A percentile compares a stretch with the other conserved stretches of the same genome.
Conservation (phyloP, 2,797 vertebrate species). For the Siniperca obscura region DNA sequence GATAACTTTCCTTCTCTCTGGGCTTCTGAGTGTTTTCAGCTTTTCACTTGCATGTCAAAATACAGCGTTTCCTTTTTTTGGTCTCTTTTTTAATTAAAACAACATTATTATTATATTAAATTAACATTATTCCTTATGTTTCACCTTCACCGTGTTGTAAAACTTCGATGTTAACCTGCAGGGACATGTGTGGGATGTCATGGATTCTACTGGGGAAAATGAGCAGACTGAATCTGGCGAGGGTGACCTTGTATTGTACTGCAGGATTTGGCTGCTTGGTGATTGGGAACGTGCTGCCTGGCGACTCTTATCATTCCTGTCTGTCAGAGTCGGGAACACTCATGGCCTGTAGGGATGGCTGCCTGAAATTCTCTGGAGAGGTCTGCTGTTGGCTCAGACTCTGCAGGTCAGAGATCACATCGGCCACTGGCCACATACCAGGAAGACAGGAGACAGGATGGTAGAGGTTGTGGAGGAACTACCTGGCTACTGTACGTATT, state of each 20-base stretch:
- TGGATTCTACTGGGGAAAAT: slow-evolving; percentile 12
- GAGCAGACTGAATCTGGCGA: slow-evolving; percentile 5
- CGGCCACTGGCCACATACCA: slow-evolving; percentile 39
- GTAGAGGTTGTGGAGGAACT: not conserved
- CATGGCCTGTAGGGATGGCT: slow-evolving; percentile 66
- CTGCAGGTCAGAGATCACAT: slow-evolving; percentile 60
- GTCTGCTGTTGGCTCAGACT: slow-evolving; percentile 63
- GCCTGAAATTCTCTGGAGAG: slow-evolving; percentile 72
- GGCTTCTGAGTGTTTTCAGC: slow-evolving; percentile 29
- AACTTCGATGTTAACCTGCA: slow-evolving; percentile 7
- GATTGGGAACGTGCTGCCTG: slow-evolving; percentile 67
- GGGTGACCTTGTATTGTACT: slow-evolving; percentile 62
- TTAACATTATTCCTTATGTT: not conserved
- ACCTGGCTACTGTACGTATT: not conserved
- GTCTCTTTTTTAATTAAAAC: not conserved
- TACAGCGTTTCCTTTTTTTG: not conserved
- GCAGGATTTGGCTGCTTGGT: slow-evolving; percentile 59
- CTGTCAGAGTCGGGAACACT: slow-evolving; percentile 74
- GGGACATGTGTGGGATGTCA: slow-evolving; percentile 5
- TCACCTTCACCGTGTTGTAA: not conserved
- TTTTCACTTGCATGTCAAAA: slow-evolving; percentile 3
- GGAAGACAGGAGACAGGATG: slow-evolving; percentile 1
- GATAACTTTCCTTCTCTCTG: slow-evolving; percentile 35
- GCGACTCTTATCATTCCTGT: slow-evolving; percentile 75
- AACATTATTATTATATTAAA: too few relatives aligned